phyloP scores from a whole-genome alignment of 2,113 vertebrate genomes.

The Oenanthe oenanthe region DNA sequence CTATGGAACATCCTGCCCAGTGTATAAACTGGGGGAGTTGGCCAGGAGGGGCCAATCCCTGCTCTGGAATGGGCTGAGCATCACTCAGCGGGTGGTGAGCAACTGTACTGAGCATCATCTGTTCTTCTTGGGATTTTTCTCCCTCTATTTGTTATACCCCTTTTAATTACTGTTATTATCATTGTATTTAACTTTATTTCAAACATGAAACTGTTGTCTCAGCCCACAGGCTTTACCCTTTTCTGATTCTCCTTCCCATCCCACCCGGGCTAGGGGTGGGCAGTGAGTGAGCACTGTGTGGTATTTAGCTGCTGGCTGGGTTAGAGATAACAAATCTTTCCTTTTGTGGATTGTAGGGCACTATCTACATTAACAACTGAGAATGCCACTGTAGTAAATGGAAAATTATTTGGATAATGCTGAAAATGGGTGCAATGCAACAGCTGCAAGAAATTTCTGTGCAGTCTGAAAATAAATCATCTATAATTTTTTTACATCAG shows the following conservation, averaged over 20 bases:
- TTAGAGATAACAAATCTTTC: not conserved
- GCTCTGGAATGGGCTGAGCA: not conserved
- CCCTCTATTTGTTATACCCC: not conserved
- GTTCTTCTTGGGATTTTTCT: not conserved
- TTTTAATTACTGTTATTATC: not conserved
- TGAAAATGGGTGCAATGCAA: not conserved
- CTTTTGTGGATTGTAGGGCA: not conserved
- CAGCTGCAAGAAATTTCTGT: slow-evolving; percentile 1
- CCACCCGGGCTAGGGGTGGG: not conserved
- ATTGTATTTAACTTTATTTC: not conserved
- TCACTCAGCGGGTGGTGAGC: rapidly evolving
- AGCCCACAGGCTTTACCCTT: not conserved
- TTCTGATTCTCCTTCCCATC: not conserved
- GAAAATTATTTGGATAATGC: not conserved
- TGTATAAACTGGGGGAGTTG: not conserved
- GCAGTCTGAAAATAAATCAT: not conserved
- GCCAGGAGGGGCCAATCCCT: not conserved
- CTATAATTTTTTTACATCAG: not conserved
- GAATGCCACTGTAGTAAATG: not conserved
- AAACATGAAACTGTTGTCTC: not conserved
- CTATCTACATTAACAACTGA: not conserved
- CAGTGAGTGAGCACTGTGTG: not conserved
- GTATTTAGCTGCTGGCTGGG: not conserved
- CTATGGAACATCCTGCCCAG: not conserved
- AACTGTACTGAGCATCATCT: not conserved